Percentiles rank a stretch among this genome's conserved stretches.
phyloP scores from a whole-genome alignment of 2,888 invertebrate species.

The Halocaridina rubra region DNA sequence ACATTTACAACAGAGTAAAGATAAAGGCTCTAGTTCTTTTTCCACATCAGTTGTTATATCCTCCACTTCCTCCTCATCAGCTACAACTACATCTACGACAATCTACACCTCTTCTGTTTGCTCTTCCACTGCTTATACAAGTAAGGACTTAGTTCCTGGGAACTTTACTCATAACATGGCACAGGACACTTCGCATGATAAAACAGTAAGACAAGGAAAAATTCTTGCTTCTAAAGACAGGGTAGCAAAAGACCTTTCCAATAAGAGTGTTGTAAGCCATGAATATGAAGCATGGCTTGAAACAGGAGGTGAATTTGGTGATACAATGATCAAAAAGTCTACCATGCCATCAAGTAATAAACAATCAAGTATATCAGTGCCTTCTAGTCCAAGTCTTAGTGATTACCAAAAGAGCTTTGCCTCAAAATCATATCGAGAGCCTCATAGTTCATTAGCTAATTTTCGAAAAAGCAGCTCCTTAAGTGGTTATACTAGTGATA shows the following conservation, averaged over 20 bases:
- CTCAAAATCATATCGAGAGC: neutral
- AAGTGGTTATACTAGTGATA: constrained; percentile 22
- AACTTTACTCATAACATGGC: constrained; percentile 28
- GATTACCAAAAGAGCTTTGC: constrained; percentile 35
- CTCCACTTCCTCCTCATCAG: constrained; percentile 12
- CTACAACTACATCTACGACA: constrained; percentile 12
- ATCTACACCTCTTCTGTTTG: constrained; percentile 3
- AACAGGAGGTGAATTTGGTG: constrained; percentile 22
- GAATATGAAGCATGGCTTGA: neutral
- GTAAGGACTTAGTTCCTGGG: constrained; percentile 21
- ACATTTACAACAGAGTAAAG: neutral
- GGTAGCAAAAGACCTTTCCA: too few species aligned
- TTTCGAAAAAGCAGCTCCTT: neutral
- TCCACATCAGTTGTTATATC: constrained; percentile 13
- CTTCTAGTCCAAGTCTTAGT: constrained; percentile 38
- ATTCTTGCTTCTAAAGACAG: too few species aligned
- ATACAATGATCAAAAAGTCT: constrained; percentile 46
- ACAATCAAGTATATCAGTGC: constrained; percentile 30
- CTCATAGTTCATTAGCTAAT: neutral
- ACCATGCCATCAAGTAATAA: neutral
- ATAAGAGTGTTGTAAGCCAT: neutral
- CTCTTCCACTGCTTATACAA: constrained; percentile 37
- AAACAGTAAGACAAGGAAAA: neutral
- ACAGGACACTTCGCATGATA: constrained; percentile 38
- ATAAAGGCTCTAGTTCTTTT: neutral